Percentiles rank a stretch among this genome's conserved stretches.
phyloP scores from a whole-genome alignment of 2,888 invertebrate species.

The Bellardia bayeri region DNA sequence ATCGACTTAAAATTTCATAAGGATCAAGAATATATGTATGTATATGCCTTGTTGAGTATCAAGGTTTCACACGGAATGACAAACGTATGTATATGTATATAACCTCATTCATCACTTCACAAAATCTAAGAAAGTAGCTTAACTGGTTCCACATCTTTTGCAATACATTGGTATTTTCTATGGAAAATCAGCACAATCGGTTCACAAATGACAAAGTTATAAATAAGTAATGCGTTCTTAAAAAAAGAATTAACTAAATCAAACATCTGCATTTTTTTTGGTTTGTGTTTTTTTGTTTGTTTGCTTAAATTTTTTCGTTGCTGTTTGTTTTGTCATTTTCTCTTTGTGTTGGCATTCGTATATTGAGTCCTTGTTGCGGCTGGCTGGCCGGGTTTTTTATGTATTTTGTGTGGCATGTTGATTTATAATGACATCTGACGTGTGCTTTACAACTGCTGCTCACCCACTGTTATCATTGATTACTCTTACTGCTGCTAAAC shows the following conservation, averaged over 20 bases:
- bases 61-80: no score
- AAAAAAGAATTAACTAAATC: neutral
- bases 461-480: conserved; percentile 70
- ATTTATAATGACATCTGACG: conserved; percentile 70
- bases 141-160: no score
- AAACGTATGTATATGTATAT: no score
- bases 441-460: conserved; percentile 57
- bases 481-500: conserved; percentile 45
- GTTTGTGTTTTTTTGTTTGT: neutral
- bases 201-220: no score
- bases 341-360: neutral
- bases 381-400: conserved; percentile 20
- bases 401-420: conserved; percentile 59
- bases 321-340: neutral
- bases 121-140: no score
- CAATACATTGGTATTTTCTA: no score
- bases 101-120: no score
- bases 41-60: no score
- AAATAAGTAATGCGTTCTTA: no score
- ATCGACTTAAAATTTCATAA: no score
- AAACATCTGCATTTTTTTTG: conserved; percentile 33
- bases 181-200: no score
- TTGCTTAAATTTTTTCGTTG: neutral
- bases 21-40: no score
- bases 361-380: conserved; percentile 38